Base-by-base conservation (phyloP, 2,888 invertebrate genomes). In the Amphipyra tragopoginis region DNA sequence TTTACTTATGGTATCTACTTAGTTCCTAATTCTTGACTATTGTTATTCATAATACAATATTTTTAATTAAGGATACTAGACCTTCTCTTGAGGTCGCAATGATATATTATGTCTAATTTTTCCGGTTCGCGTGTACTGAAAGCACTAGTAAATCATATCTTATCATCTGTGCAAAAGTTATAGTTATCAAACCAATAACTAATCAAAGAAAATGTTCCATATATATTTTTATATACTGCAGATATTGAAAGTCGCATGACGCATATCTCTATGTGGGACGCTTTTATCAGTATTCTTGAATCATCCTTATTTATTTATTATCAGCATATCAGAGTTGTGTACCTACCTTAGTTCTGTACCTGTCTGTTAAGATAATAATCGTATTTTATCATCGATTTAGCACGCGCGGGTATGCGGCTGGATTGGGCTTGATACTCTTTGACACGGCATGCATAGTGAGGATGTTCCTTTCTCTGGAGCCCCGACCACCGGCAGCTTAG, bases 271-370 rank as follows among this genome's bases (percentile, higher is more conserved):
- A 36, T 72, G 44, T 40, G 51, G 42, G 6, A 6, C 3, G 13
- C 29, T 26, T 14, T 40, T 49, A 51, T 66, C 47, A 38, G 38
- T 47, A 21, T 34, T 48, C 39, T 66, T 72, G 29, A 48, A 52
- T 57, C 40, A 52, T 36, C 56, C 21, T 38, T 38, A 40, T 33
- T 49, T 26, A 0, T 44, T 49, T 72, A 73, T 49, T 72, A 73
- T 53, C 60, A 34, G 9, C 14, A 2, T 45, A n/a, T 43, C 21
- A 21, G 29, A 56, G 13, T 38, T 29, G 49, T 15, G 42, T 55
- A 43, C 44, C 14, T 29, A 5, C 2, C 9, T 45, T 11, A 34
- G 3, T 21, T 21, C n/a, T 63, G 36, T 11, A 36, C 10, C 36
- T 9, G 36, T 36, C 29, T 29, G 29, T 1, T 29, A 29, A 2